These are phyloP conservation scores for Nothura maculosa DNA, from an alignment of 2,797 vertebrate species.

Conservation along the genomic window DNA sequence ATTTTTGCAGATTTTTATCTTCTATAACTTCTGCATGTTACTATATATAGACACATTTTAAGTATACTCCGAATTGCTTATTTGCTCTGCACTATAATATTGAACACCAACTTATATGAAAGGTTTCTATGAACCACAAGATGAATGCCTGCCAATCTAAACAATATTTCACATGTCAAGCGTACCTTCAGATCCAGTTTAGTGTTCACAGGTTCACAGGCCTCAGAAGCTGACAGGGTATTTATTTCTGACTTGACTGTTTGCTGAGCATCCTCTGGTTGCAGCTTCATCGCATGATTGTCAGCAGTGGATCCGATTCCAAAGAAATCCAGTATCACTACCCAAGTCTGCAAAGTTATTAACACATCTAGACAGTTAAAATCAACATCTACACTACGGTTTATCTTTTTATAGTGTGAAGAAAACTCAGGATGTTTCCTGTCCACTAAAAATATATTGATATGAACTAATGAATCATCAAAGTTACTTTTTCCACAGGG, in stretches of 20 bases:
- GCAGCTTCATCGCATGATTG: slow-evolving; percentile 91
- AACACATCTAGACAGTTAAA: slow-evolving; percentile 97
- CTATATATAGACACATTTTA: accelerated
- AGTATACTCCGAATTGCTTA: not conserved
- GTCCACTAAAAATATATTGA: slow-evolving; percentile 95
- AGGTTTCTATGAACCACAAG: not conserved
- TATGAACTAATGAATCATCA: slow-evolving; percentile 96
- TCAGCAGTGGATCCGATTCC: slow-evolving; percentile 97
- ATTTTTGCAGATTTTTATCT: not conserved
- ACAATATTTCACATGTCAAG: slow-evolving; percentile 10
- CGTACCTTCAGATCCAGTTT: slow-evolving; percentile 95
- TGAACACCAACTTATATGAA: not conserved
- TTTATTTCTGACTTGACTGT: slow-evolving; percentile 70
- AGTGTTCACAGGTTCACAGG: slow-evolving; percentile 88
- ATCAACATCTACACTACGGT: slow-evolving; percentile 93
- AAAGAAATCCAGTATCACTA: slow-evolving; percentile 98
- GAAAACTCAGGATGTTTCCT: slow-evolving; percentile 93
- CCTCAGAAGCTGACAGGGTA: slow-evolving; percentile 49
- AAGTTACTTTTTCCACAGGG: slow-evolving; percentile 85
- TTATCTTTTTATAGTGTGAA: slow-evolving; percentile 87
- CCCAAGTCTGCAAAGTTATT: slow-evolving; percentile 98
- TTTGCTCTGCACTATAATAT: not conserved
- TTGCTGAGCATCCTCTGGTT: slow-evolving; percentile 76
- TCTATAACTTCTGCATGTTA: not conserved
- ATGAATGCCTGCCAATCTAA: slow-evolving; percentile 24